Evolutionary conservation across 2,888 invertebrate species (phyloP).

Genomic region (Athripsodes cinereus): DNA sequence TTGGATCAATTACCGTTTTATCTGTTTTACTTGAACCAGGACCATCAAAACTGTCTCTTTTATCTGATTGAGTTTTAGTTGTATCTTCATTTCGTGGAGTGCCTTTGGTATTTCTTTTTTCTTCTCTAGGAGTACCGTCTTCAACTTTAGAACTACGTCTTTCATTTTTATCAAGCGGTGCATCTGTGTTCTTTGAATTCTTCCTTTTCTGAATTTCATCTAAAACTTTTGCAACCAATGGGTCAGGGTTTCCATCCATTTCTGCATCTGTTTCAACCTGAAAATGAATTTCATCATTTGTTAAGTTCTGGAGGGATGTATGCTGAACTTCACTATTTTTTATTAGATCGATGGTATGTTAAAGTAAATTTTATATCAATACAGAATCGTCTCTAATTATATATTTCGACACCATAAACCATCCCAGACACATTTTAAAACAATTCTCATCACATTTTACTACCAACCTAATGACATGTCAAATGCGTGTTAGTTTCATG

Average conservation of each 20-base stretch:
- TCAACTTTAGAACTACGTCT: not conserved
- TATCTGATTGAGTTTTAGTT: not conserved
- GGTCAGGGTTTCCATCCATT: not conserved
- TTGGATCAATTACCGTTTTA: not conserved
- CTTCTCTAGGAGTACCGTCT: not conserved
- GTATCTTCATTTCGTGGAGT: conserved; percentile 4
- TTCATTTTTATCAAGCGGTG: too few species aligned
- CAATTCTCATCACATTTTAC: too few species aligned
- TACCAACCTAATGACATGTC: not conserved
- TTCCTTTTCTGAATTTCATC: not conserved
- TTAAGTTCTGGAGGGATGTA: too few species aligned
- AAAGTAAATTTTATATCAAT: too few species aligned
- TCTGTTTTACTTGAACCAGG: not conserved
- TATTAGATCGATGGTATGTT: too few species aligned
- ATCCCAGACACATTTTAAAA: too few species aligned
- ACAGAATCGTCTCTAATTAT: too few species aligned
- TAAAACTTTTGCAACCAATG: not conserved
- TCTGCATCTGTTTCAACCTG: not conserved
- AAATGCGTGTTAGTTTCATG: not conserved
- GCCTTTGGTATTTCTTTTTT: not conserved
- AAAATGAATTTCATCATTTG: too few species aligned
- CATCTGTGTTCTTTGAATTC: too few species aligned
- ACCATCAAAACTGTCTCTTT: not conserved
- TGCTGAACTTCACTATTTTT: too few species aligned
- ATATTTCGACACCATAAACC: too few species aligned